Evolutionary conservation across 2,113 vertebrate species (phyloP), one percentile per base, ranked within the genome.

Genomic region (Butorides virescens): DNA sequence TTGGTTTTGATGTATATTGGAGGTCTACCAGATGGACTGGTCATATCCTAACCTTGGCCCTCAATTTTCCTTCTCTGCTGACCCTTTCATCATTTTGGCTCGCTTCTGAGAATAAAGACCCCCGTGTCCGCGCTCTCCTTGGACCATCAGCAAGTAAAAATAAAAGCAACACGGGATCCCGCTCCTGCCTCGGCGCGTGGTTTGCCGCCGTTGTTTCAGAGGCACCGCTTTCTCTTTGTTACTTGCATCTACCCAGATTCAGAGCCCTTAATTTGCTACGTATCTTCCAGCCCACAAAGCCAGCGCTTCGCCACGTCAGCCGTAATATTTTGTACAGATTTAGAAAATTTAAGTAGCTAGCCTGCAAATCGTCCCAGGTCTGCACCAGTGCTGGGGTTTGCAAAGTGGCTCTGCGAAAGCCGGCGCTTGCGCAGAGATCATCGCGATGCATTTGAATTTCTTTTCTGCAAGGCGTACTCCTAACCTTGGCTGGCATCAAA

Each of bases 131-230:
- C 16, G n/a, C 72, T 65, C 18, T 37, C 27, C 59, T 81, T 11
- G 7, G 42, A 37, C 56, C 53, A 1, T 10, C 3, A 5, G 11
- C 59, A 59, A 49, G 70, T 16, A 4, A 16, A 36, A 46, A 26
- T 21, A 1, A 13, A 39, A 8, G 0, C 50, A 27, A 23, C 4
- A 1, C 9, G 20, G 82, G 66, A 23, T 58, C 36, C 37, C 58
- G 66, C 65, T 68, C 36, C 61, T 34, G 16, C 71, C 49, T 19
- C 4, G 4, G 37, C 5, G 0, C 11, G 8, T 0, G 3, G 3
- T 34, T 36, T 77, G 65, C 46, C 53, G 20, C 63, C 1, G 0
- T 23, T 46, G 5, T 39, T 90, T 42, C 80, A 30, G 32, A 8
- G 3, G 27, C 56, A 12, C 42, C 23, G 1, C 14, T 44, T 63